Conservation (phyloP, 2,113 vertebrate genomes). For the Gorsachius goisagi region DNA sequence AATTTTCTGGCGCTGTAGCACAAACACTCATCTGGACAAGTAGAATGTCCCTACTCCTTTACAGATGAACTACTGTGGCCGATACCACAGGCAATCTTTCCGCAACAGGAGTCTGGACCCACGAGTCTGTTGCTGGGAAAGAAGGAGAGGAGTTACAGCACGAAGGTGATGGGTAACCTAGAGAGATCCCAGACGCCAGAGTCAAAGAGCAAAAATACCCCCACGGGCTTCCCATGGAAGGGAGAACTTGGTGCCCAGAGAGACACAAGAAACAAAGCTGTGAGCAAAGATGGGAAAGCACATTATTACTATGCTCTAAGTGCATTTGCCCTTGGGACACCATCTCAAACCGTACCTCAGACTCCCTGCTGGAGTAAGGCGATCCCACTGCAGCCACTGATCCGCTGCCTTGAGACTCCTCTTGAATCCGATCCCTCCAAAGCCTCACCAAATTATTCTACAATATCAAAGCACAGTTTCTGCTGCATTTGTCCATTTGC, state of each 20-base stretch:
- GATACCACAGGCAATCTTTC: not conserved
- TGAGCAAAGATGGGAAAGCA: not conserved
- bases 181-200: not conserved
- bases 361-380: not conserved
- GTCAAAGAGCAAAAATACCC: not conserved
- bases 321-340: not conserved
- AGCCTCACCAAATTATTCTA: not conserved
- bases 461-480: not conserved
- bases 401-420: not conserved
- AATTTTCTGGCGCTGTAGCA: not conserved
- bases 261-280: not conserved
- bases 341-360: not conserved
- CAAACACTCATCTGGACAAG: not conserved
- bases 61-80: accelerated
- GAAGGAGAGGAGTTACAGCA: not conserved
- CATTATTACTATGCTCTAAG: not conserved
- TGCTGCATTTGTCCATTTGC: not conserved
- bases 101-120: not conserved
- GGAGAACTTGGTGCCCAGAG: not conserved
- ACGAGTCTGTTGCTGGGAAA: not conserved
- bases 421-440: not conserved
- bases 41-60: not conserved
- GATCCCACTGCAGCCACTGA: not conserved
- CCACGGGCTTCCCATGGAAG: not conserved
- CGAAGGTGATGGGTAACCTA: not conserved